Conservation (phyloP, 2,888 invertebrate species). For the Drosophila borealis region DNA sequence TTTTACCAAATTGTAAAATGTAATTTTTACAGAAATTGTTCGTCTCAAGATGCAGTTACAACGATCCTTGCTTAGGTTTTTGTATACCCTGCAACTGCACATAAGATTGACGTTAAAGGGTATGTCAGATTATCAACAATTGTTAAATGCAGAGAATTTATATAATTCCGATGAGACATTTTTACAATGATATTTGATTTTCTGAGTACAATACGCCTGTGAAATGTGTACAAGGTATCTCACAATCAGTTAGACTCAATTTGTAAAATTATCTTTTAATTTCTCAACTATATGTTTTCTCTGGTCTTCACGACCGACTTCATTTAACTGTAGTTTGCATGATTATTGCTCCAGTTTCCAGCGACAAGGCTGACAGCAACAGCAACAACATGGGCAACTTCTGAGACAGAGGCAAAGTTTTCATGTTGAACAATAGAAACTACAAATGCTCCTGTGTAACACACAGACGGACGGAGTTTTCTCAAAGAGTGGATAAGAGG, state of each 20-base stretch:
- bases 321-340: conserved; percentile 76
- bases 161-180: no score
- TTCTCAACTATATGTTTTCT: conserved; percentile 37
- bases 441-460: conserved; percentile 35
- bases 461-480: conserved; percentile 10
- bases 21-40: conserved; percentile 72
- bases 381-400: conserved; percentile 28
- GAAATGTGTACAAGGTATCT: conserved; percentile 6
- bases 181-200: no score
- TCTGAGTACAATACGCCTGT: no score
- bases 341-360: conserved; percentile 80
- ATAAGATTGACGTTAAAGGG: background rate
- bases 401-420: conserved; percentile 39
- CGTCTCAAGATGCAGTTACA: conserved; percentile 63
- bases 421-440: conserved; percentile 57
- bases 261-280: conserved; percentile 3
- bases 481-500: background rate
- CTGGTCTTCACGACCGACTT: conserved; percentile 72
- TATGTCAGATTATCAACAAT: background rate
- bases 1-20: conserved; percentile 77
- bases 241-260: background rate
- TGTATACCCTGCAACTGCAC: conserved; percentile 11
- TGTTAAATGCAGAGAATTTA: no score
- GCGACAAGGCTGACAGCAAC: conserved; percentile 43
- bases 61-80: conserved; percentile 56